Evolutionary conservation across 2,113 vertebrate species (phyloP), one percentile per base, ranked within the genome.

Genomic region (Pelusios castaneus): DNA sequence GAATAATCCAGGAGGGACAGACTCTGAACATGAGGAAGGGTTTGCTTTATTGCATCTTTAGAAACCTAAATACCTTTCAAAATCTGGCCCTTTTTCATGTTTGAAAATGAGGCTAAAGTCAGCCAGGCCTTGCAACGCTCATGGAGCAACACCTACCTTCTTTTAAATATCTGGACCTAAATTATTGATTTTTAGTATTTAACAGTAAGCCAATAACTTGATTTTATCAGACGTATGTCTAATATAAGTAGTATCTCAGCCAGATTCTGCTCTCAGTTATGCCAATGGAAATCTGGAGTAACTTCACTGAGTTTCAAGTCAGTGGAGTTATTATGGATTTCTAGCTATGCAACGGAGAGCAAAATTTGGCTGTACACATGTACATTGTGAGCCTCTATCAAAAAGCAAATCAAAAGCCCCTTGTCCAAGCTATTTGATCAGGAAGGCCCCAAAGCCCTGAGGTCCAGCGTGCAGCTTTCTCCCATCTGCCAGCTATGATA

Each of bases 1-100:
- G 90, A 94, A 93, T 92, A 95, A 87, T 93, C 96, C 82, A 85
- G 89, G n/a, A 70, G 93, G 8, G 88, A 89, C 91, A 93, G 93
- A 88, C 91, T 92, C 87, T 91, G 96, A 95, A 93, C 54, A 82
- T 91, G 45, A 93, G 41, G 94, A 86, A 84, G 90, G 73, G 1
- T 93, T 97, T 96, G 80, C 55, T 88, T 96, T 91, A 89, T 34
- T 38, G 19, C 56, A 80, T 89, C 93, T 41, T 55, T 92, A 85
- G 70, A 63, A 55, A 92, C 89, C 93, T 91, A 83, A 41, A 56
- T 52, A 43, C 60, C 29, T 73, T 38, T 38, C 67, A 34, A 34
- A 60, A 31, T 8, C 58, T 60, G 29, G 13, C 10, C 58, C 29
- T 34, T 60, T 6, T 14, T 16, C 58, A 17, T 12, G 31, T 60